These are phyloP conservation scores for Colostygia pectinataria DNA, from an alignment of 2,888 invertebrate species.

Conservation along the genomic window DNA sequence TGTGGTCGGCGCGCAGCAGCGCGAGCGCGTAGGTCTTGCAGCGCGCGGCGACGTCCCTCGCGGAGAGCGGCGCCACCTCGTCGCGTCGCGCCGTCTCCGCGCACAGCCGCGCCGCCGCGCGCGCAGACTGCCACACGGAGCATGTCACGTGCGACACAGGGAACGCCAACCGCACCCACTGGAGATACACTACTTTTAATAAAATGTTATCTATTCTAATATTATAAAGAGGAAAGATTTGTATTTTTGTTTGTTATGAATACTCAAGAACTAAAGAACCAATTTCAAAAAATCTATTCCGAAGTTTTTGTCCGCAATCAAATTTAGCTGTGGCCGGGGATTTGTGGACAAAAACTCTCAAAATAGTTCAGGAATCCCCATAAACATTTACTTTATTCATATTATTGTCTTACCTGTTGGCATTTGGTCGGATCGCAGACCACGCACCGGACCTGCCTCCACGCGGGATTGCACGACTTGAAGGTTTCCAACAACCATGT, in stretches of 20 bases:
- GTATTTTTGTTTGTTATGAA: no score
- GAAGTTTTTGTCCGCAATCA: no score
- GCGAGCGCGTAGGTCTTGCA: slow-evolving; percentile 74
- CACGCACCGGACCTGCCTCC: slow-evolving; percentile 77
- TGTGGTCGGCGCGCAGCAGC: slow-evolving; percentile 62
- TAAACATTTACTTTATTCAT: no score
- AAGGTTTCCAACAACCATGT: slow-evolving; percentile 77
- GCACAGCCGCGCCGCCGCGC: slow-evolving; percentile 50
- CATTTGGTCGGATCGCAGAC: slow-evolving; percentile 73
- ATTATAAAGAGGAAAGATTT: no score
- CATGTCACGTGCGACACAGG: slow-evolving; percentile 72
- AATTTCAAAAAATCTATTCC: no score
- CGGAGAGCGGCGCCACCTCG: slow-evolving; percentile 33
- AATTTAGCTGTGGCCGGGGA: no score
- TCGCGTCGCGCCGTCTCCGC: slow-evolving; percentile 36
- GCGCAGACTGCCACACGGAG: slow-evolving; percentile 74
- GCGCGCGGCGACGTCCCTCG: slow-evolving; percentile 56
- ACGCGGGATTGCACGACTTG: slow-evolving; percentile 79
- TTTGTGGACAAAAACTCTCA: no score
- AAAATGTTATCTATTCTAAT: no score
- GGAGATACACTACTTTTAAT: neutral
- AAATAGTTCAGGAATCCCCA: no score
- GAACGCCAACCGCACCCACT: slow-evolving; percentile 54
- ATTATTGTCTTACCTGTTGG: slow-evolving; percentile 61
- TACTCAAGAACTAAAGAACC: no score